phyloP scores from a whole-genome alignment of 2,888 invertebrate species.

The Tenthredo mesomela region DNA sequence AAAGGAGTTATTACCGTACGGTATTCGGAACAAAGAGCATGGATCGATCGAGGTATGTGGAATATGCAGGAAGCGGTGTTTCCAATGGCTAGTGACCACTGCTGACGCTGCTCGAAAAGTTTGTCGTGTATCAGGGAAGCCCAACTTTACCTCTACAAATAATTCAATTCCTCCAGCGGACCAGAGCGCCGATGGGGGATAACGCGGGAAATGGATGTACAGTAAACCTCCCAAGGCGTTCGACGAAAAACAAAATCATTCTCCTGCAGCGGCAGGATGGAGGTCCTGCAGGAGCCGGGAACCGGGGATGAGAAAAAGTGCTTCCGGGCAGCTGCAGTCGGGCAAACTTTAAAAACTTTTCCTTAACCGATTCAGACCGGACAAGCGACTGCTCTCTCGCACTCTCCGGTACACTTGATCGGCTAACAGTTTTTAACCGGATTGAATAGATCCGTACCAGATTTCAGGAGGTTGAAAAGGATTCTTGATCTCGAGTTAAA shows the following conservation, averaged over 20 bases:
- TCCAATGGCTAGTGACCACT: conserved; percentile 18
- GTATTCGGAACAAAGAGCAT: background rate
- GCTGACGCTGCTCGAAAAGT: conserved; percentile 40
- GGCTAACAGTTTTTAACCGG: conserved; percentile 25
- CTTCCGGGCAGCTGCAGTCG: conserved; percentile 49
- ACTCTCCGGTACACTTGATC: conserved; percentile 28
- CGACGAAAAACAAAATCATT: conserved; percentile 51
- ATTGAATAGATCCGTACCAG: conserved; percentile 22
- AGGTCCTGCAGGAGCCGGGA: background rate
- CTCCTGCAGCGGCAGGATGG: background rate
- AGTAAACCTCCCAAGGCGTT: conserved; percentile 47
- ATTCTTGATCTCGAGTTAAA: background rate
- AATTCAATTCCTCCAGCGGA: conserved; percentile 63
- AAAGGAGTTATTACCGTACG: background rate
- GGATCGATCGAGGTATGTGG: conserved; percentile 18
- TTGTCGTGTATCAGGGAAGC: conserved; percentile 37
- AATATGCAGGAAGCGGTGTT: conserved; percentile 18
- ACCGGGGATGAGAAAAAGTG: conserved; percentile 40
- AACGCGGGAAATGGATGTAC: conserved; percentile 45
- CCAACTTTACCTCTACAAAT: conserved; percentile 63
- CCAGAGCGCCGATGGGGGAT: conserved; percentile 50
- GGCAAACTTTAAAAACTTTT: conserved; percentile 43
- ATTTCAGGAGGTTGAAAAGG: background rate
- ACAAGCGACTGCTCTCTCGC: conserved; percentile 38
- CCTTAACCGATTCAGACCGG: conserved; percentile 47